Evolutionary conservation across 2,888 invertebrate genomes (phyloP), one percentile per base, ranked within the genome.

Genomic region (Arenicola marina): DNA sequence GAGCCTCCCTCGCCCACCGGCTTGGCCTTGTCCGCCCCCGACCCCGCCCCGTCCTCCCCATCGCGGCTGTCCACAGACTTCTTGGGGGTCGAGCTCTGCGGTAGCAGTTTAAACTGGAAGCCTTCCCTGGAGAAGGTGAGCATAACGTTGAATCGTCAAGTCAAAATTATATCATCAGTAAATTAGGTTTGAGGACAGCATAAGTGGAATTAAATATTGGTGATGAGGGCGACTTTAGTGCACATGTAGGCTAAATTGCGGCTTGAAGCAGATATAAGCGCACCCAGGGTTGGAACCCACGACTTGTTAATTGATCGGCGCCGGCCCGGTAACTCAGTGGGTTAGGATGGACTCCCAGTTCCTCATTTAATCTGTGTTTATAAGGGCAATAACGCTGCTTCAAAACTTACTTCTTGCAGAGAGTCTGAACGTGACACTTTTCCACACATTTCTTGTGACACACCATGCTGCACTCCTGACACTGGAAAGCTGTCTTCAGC

Each of bases 371-470:
- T n/a, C n/a, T n/a, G n/a, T n/a, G n/a, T n/a, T n/a, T n/a, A n/a
- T n/a, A n/a, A n/a, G n/a, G n/a, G n/a, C n/a, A n/a, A n/a, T n/a
- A n/a, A n/a, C n/a, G n/a, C n/a, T n/a, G n/a, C n/a, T n/a, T n/a
- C n/a, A n/a, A 48, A 11, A 56, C 73, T 69, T 73, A 78, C 79
- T 71, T 67, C 48, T 77, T 72, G 72, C 91, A 91, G n/a, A 87
- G 86, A 21, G 89, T 89, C 63, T 89, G 88, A 56, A 87, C 86
- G 79, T 91, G 91, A 82, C 95, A 95, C 77, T 93, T 92, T 11
- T 89, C 89, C 69, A 93, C 90, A 84, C 97, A 97, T 81, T 97
- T 97, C 84, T 95, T 96, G 84, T 97, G 97, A 80, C 95, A 95
- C 72, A 93, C 92, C 86, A 95, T 89, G 0, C 89, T 89, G 79